phyloP scores from a whole-genome alignment of 2,888 invertebrate species.

The Ornithoptera alexandrae region DNA sequence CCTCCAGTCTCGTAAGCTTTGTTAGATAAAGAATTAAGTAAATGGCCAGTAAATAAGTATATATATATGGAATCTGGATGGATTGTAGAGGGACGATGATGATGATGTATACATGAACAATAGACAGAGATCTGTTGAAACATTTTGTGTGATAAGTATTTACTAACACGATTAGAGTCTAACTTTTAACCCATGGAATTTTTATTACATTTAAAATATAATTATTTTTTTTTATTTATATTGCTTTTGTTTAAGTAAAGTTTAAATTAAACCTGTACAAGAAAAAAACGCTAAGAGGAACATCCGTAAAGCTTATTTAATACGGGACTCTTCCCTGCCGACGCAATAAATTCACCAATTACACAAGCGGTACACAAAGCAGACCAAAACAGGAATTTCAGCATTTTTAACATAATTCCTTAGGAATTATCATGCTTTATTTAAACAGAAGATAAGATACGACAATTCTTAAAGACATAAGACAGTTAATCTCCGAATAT shows the following conservation, averaged over 20 bases:
- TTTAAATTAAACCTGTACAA: background rate
- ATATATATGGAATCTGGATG: too few relatives aligned
- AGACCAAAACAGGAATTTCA: constrained; percentile 8
- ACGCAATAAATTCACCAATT: constrained; percentile 23
- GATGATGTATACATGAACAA: too few relatives aligned
- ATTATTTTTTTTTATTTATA: too few relatives aligned
- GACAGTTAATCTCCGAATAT: background rate
- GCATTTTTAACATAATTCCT: background rate
- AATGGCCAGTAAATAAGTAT: too few relatives aligned
- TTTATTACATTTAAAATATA: too few relatives aligned
- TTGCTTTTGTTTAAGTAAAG: background rate
- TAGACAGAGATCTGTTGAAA: too few relatives aligned
- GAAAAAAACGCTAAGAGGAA: constrained; percentile 8
- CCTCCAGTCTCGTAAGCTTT: too few relatives aligned
- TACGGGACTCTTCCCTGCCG: background rate
- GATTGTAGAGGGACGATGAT: too few relatives aligned
- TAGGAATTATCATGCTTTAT: background rate
- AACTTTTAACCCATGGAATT: too few relatives aligned
- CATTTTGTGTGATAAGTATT: too few relatives aligned
- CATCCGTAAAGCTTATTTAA: constrained; percentile 18
- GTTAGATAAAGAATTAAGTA: too few relatives aligned
- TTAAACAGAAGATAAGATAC: background rate
- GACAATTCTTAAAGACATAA: background rate
- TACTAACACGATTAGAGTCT: too few relatives aligned
- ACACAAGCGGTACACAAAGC: constrained; percentile 13